Conservation (phyloP, 1,140 invertebrate species). For the Drosophila sulfurigaster region DNA sequence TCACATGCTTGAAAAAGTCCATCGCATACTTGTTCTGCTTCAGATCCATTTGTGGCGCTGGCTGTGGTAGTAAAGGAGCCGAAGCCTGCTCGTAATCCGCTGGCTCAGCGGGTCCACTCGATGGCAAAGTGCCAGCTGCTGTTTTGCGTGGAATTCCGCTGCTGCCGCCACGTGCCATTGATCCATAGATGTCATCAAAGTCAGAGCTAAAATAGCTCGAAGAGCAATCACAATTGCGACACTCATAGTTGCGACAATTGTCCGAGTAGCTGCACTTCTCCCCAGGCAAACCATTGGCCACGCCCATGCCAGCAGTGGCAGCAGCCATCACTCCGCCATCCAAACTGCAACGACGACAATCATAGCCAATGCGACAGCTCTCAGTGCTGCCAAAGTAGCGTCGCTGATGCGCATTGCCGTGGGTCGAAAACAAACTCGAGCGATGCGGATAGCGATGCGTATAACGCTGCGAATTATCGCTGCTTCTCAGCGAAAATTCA, state of each 20-base stretch:
- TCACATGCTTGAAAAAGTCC: slow-evolving; percentile 84
- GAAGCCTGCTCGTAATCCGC: slow-evolving; percentile 33
- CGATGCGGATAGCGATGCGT: slow-evolving; percentile 59
- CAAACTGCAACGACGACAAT: slow-evolving; percentile 79
- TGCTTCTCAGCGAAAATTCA: slow-evolving; percentile 80
- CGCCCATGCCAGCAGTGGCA: not conserved
- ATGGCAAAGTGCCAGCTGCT: slow-evolving; percentile 72
- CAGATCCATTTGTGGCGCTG: slow-evolving; percentile 57
- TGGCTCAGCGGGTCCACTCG: slow-evolving; percentile 40
- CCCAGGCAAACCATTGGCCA: not conserved
- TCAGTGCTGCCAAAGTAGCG: slow-evolving; percentile 83
- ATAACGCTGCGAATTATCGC: slow-evolving; percentile 79
- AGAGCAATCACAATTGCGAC: slow-evolving; percentile 83
- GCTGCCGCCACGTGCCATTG: slow-evolving; percentile 67
- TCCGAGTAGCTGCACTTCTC: slow-evolving; percentile 83
- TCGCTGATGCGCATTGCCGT: slow-evolving; percentile 59
- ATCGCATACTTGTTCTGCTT: slow-evolving; percentile 84
- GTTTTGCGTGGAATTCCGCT: slow-evolving; percentile 80
- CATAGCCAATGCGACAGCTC: slow-evolving; percentile 79
- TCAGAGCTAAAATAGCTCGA: slow-evolving; percentile 84
- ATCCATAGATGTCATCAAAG: slow-evolving; percentile 80
- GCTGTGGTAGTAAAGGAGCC: not conserved
- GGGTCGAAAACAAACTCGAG: slow-evolving; percentile 70
- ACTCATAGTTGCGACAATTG: slow-evolving; percentile 77
- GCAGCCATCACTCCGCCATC: slow-evolving; percentile 63